These are phyloP conservation scores for Coracopsis vasa DNA, from an alignment of 2,113 vertebrate species.

Conservation along the genomic window DNA sequence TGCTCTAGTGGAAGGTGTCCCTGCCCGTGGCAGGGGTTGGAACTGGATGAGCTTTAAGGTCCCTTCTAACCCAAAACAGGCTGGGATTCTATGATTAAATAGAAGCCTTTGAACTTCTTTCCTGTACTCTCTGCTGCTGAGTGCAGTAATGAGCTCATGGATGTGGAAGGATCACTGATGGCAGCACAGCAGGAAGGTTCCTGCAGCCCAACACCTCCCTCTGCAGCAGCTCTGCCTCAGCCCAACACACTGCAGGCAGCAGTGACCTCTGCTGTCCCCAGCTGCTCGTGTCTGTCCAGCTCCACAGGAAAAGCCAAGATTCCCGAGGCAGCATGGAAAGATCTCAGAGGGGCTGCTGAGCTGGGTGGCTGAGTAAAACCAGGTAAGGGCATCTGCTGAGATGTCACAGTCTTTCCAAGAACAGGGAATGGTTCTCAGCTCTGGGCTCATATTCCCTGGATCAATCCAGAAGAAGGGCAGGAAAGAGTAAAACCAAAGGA, in stretches of 20 bases:
- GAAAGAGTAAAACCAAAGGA: not conserved
- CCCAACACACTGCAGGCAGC: not conserved
- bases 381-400: not conserved
- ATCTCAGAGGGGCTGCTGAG: not conserved
- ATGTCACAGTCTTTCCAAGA: no score
- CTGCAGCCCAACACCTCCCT: not conserved
- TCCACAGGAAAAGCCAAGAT: not conserved
- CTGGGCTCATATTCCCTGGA: not conserved
- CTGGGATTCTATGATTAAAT: not conserved
- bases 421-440: not conserved
- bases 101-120: no score
- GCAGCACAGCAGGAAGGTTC: accelerated
- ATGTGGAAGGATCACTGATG: accelerated
- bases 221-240: not conserved
- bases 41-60: not conserved
- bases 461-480: not conserved
- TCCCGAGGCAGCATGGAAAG: not conserved
- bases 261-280: not conserved
- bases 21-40: not conserved
- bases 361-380: not conserved
- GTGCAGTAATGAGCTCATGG: accelerated
- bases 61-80: not conserved
- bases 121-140: not conserved
- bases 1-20: no score
- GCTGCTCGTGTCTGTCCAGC: not conserved